These are phyloP conservation scores for Phyllotreta cruciferae DNA, from an alignment of 2,888 invertebrate genomes.

Conservation along the genomic window DNA sequence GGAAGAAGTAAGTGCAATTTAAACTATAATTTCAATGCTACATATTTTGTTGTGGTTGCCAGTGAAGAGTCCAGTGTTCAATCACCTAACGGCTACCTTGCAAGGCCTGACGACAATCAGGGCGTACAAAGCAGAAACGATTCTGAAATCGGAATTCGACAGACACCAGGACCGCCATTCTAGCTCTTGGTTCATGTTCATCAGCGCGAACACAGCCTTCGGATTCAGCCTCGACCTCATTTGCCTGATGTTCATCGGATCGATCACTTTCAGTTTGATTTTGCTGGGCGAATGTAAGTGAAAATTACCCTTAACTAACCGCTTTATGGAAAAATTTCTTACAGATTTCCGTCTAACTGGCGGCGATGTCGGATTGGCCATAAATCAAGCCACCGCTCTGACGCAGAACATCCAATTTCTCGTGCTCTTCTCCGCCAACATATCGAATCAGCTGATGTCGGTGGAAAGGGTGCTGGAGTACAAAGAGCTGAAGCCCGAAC, in stretches of 20 bases:
- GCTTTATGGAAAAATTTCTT: conserved; percentile 1
- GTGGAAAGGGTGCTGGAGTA: conserved; percentile 81
- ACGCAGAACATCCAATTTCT: conserved; percentile 83
- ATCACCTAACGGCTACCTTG: conserved; percentile 78
- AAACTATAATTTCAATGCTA: too few species aligned
- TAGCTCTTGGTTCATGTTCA: conserved; percentile 71
- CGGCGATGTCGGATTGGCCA: conserved; percentile 44
- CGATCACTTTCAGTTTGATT: conserved; percentile 71
- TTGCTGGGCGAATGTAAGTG: conserved; percentile 26
- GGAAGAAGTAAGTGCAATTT: conserved; percentile 73
- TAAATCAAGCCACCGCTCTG: conserved; percentile 65
- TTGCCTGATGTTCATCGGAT: conserved; percentile 67
- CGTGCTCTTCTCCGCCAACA: conserved; percentile 78
- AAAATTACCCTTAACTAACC: neutral
- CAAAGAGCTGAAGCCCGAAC: conserved; percentile 74
- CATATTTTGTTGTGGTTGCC: too few species aligned
- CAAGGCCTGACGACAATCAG: conserved; percentile 81
- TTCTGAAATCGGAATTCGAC: conserved; percentile 64
- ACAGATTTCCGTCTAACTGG: conserved; percentile 40
- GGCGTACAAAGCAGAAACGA: conserved; percentile 72
- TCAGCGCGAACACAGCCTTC: conserved; percentile 67
- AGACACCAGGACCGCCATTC: conserved; percentile 68
- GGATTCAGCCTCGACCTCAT: conserved; percentile 70
- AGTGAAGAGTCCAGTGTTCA: conserved; percentile 84
- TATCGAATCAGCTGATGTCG: conserved; percentile 74